Base-by-base conservation (phyloP, 2,797 vertebrate species). In the Chromobotia macracanthus region DNA sequence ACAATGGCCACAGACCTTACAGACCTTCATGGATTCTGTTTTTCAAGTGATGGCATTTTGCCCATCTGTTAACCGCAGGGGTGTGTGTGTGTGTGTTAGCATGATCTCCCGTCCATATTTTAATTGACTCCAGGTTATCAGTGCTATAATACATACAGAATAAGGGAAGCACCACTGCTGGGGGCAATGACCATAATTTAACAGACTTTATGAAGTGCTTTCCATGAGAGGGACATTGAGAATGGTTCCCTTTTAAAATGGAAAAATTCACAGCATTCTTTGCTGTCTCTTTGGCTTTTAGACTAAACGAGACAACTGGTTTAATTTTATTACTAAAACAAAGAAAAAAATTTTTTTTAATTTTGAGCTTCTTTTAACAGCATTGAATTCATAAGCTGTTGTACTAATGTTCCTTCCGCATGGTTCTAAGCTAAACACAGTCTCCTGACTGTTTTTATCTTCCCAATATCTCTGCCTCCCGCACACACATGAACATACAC, bases 1-100 rank as follows among this genome's bases (percentile, higher is more conserved):
- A 77, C 87, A 92, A 90, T 72, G 86, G 83, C 85, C 76, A 82
- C 83, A 86, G 89, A n/a, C n/a, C n/a, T 91, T 91, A 91, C 84
- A 86, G 85, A 86, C 63, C 64, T 73, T 87, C 89, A 90, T 90
- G 84, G 83, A 89, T 48, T 85, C 89, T 83, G 77, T 48, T 76
- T 83, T 83, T 86, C 53, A 83, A 83, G 65, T 83, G 51, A 73
- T 79, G 83, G 69, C 72, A 84, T 81, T 84, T 81, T 38, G 50
- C 67, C 72, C 79, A 80, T 81, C 76, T 77, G 25, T 60, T 70
- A 53, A 77, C 67, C 67, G 31, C 65, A 70, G 50, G 72, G 19
- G 70, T 72, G 74, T 70, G 44, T 69, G 65, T 75, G 35, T 83
- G 61, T 78, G 70, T 31, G 51, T 68, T 58, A 46, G 3, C 44